Percentiles rank a stretch among this genome's conserved stretches.
These are phyloP conservation scores for Drosophila borborema DNA, from an alignment of 2,888 invertebrate genomes.

Conservation along the genomic window DNA sequence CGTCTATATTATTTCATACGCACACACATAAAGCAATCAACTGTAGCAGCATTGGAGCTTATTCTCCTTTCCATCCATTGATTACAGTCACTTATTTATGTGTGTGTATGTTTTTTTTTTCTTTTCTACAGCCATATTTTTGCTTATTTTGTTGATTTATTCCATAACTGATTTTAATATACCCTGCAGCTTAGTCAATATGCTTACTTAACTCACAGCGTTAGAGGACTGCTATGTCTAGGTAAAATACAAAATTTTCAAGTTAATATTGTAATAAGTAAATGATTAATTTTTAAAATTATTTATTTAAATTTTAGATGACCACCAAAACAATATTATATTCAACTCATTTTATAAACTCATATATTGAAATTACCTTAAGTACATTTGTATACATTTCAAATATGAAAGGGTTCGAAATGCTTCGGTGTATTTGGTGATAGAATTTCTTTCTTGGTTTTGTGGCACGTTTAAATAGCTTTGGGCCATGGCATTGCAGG, in stretches of 20 bases:
- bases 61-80: constrained; percentile 50
- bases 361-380: not conserved
- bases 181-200: constrained; percentile 16
- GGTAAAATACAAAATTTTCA: too few species aligned
- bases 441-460: not conserved
- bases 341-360: too few species aligned
- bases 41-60: constrained; percentile 45
- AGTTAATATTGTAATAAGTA: too few species aligned
- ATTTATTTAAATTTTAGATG: too few species aligned
- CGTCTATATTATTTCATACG: constrained; percentile 65
- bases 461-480: constrained; percentile 38
- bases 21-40: constrained; percentile 41
- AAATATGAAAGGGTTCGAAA: not conserved
- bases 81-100: constrained; percentile 75
- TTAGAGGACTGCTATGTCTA: too few species aligned
- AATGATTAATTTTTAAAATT: too few species aligned
- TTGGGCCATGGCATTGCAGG: constrained; percentile 34
- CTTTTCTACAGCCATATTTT: constrained; percentile 30
- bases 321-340: too few species aligned
- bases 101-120: constrained; percentile 40
- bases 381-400: not conserved
- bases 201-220: not conserved
- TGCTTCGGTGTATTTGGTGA: constrained; percentile 28
- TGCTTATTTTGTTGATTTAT: constrained; percentile 48
- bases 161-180: constrained; percentile 22